These are phyloP conservation scores for Hesperophylax magnus DNA, from an alignment of 1,140 invertebrate genomes.

Conservation along the genomic window DNA sequence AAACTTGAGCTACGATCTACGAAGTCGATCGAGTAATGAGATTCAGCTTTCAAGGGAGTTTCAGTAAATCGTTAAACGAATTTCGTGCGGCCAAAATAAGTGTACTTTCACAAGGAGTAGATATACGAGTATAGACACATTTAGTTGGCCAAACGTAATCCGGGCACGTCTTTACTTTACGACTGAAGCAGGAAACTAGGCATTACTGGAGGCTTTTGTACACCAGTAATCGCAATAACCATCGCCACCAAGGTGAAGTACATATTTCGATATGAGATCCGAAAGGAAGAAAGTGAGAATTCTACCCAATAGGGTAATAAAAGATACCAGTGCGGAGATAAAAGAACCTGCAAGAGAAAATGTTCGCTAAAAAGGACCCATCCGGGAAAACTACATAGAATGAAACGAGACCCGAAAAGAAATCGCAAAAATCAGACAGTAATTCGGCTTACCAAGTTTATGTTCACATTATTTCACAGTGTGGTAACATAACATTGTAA, in stretches of 20 bases:
- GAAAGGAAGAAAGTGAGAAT: neutral
- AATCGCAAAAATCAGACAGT: neutral
- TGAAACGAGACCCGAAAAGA: neutral
- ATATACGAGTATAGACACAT: too few relatives aligned
- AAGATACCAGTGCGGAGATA: neutral
- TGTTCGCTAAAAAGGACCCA: neutral
- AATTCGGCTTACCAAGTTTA: neutral
- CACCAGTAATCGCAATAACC: neutral
- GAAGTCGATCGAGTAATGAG: too few relatives aligned
- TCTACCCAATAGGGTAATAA: constrained; percentile 7
- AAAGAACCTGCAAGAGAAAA: neutral
- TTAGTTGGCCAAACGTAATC: too few relatives aligned
- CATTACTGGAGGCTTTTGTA: neutral
- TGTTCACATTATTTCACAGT: neutral
- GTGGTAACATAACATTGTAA: neutral
- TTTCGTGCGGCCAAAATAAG: too few relatives aligned
- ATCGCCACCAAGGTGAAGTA: neutral
- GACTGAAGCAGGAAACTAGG: too few relatives aligned
- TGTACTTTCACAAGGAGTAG: too few relatives aligned
- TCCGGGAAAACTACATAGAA: neutral
- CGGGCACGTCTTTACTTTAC: too few relatives aligned
- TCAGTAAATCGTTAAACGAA: too few relatives aligned
- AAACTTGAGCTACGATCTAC: too few relatives aligned
- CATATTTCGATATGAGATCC: neutral
- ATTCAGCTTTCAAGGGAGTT: too few relatives aligned